A percentile compares a stretch with the other conserved stretches of the same genome.
These are phyloP conservation scores for Temnothorax unifasciatus DNA, from an alignment of 2,888 invertebrate genomes.

Conservation along the genomic window DNA sequence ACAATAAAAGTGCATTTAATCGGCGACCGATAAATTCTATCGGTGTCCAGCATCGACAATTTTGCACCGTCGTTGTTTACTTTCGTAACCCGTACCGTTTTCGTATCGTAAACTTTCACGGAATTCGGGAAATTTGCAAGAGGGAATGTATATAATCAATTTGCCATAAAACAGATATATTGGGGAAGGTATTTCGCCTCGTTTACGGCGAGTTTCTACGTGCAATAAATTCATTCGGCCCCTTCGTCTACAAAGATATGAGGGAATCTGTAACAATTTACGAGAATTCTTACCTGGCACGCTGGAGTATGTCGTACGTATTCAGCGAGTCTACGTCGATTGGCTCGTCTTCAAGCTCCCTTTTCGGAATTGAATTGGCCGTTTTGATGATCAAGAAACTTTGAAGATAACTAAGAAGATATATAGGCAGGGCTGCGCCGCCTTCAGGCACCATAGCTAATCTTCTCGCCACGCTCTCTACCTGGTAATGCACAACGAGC, in stretches of 20 bases:
- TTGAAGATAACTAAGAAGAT: slow-evolving; percentile 95
- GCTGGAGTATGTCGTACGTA: slow-evolving; percentile 95
- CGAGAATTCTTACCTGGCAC: slow-evolving; percentile 90
- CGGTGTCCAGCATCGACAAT: slow-evolving; percentile 31
- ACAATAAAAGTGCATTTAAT: slow-evolving; percentile 62
- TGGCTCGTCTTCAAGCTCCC: slow-evolving; percentile 91
- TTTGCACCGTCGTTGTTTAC: not conserved
- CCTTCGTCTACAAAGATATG: not conserved
- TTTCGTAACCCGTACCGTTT: not conserved
- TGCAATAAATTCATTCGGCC: not conserved
- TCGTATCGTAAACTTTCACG: not conserved
- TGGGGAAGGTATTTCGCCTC: not conserved
- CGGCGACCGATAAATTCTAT: slow-evolving; percentile 42
- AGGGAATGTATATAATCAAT: not conserved
- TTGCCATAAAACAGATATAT: slow-evolving; percentile 3
- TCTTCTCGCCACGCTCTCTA: slow-evolving; percentile 93
- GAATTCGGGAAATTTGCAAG: not conserved
- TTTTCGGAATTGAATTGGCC: slow-evolving; percentile 90
- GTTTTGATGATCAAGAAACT: slow-evolving; percentile 93
- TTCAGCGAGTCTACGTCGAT: slow-evolving; percentile 92
- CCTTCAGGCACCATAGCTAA: slow-evolving; percentile 95
- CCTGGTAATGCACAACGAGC: slow-evolving; percentile 83
- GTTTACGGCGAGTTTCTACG: not conserved
- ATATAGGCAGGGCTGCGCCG: slow-evolving; percentile 94
- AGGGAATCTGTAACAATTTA: slow-evolving; percentile 18